phyloP scores from a whole-genome alignment of 2,113 vertebrate species.

The Gasterosteus aculeatus region DNA sequence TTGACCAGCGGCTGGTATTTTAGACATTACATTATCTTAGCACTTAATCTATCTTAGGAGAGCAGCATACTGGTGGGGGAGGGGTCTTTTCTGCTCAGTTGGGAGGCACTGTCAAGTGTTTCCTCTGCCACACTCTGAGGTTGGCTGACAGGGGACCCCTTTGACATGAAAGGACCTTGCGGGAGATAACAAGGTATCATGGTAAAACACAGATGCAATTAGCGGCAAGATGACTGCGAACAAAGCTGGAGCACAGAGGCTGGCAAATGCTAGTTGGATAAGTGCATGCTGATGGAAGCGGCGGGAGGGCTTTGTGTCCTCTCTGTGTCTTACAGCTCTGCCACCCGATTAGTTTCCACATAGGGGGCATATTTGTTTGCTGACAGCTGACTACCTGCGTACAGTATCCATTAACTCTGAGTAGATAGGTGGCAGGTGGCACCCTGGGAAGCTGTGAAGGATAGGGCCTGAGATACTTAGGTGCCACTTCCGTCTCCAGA shows the following conservation, averaged over 20 bases:
- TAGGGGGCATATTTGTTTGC: constrained; percentile 35
- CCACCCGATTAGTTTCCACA: constrained; percentile 16
- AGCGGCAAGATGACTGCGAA: constrained; percentile 52
- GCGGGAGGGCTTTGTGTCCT: constrained; percentile 31
- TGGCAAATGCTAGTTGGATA: constrained; percentile 55
- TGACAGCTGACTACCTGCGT: constrained; percentile 20
- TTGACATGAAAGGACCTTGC: constrained; percentile 60
- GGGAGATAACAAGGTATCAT: constrained; percentile 68
- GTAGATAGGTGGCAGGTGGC: constrained; percentile 18
- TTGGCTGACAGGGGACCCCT: constrained; percentile 50
- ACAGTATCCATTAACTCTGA: constrained; percentile 25
- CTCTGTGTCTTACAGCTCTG: constrained; percentile 10
- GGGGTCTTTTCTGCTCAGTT: not conserved
- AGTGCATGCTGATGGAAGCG: constrained; percentile 46
- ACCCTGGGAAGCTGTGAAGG: constrained; percentile 25
- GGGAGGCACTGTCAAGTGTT: constrained; percentile 25
- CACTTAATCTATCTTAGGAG: constrained; percentile 47
- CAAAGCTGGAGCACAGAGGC: constrained; percentile 42
- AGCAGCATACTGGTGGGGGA: not conserved
- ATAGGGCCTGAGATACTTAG: constrained; percentile 29
- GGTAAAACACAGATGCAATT: constrained; percentile 74
- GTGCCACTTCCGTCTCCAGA: constrained; percentile 13
- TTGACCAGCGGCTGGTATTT: constrained; percentile 48
- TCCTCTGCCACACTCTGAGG: constrained; percentile 40
- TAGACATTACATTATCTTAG: constrained; percentile 53